These are phyloP conservation scores for Euplagia quadripunctaria DNA, from an alignment of 2,888 invertebrate species.

Conservation along the genomic window DNA sequence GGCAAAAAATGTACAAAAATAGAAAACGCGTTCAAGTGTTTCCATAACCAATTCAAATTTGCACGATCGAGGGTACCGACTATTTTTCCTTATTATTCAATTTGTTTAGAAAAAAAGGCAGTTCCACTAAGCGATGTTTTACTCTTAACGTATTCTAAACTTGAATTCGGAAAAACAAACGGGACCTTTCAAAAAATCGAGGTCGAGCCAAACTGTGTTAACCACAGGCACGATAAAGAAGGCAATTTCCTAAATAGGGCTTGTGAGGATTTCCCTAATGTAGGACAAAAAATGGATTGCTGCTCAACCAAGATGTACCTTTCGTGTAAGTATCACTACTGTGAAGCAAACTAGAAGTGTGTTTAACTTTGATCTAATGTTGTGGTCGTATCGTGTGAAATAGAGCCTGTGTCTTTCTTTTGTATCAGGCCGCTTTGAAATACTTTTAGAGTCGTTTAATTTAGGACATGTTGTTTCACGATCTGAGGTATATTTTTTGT, in stretches of 20 bases:
- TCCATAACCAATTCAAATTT: slow-evolving; percentile 49
- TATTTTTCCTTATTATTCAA: slow-evolving; percentile 52
- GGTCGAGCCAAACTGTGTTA: slow-evolving; percentile 64
- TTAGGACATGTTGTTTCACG: neutral
- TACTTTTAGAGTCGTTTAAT: slow-evolving; percentile 28
- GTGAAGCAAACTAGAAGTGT: slow-evolving; percentile 28
- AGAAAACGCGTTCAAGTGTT: slow-evolving; percentile 42
- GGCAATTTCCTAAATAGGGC: slow-evolving; percentile 83
- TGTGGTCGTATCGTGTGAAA: slow-evolving; percentile 38
- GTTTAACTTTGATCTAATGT: slow-evolving; percentile 40
- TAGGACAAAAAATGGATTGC: slow-evolving; percentile 80
- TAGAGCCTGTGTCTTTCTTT: slow-evolving; percentile 37
- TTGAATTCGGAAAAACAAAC: slow-evolving; percentile 62
- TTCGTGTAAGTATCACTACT: slow-evolving; percentile 47
- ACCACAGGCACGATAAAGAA: slow-evolving; percentile 79
- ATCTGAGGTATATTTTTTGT: neutral
- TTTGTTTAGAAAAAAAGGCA: slow-evolving; percentile 54
- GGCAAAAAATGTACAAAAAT: slow-evolving; percentile 45
- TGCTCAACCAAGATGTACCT: slow-evolving; percentile 62
- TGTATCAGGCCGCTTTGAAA: slow-evolving; percentile 33
- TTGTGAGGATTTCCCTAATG: slow-evolving; percentile 82
- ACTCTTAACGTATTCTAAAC: slow-evolving; percentile 51
- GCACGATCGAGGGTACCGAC: slow-evolving; percentile 26
- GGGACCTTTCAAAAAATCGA: slow-evolving; percentile 51
- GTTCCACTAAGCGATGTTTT: slow-evolving; percentile 39